A percentile compares a stretch with the other conserved stretches of the same genome.
Evolutionary conservation across 2,797 vertebrate genomes (phyloP).

Genomic region (Lutjanus argentimaculatus): DNA sequence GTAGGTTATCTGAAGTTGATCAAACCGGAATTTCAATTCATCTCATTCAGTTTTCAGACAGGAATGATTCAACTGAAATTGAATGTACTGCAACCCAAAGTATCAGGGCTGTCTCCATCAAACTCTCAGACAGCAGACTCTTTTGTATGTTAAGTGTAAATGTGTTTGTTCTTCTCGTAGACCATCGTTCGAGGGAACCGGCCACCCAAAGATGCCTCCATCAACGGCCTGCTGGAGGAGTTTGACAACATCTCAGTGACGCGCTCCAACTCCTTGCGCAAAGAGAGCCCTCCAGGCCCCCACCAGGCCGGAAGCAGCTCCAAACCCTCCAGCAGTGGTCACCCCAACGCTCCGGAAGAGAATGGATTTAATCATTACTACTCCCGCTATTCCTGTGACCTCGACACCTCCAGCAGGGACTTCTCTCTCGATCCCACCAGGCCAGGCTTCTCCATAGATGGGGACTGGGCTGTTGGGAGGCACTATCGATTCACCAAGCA

Average conservation of each 20-base stretch:
- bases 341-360: constrained; percentile 87
- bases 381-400: constrained; percentile 94
- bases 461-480: constrained; percentile 87
- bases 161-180: constrained; percentile 84
- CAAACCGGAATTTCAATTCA: constrained; percentile 73
- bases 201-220: constrained; percentile 93
- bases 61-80: constrained; percentile 66
- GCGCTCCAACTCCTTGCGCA: constrained; percentile 96
- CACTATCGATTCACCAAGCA: constrained; percentile 90
- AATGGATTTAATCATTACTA: constrained; percentile 94
- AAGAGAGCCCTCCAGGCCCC: constrained; percentile 94
- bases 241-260: constrained; percentile 99
- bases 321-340: constrained; percentile 83
- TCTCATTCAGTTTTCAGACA: constrained; percentile 66
- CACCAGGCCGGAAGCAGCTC: constrained; percentile 88
- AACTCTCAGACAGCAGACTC: not conserved
- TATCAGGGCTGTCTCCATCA: constrained; percentile 57
- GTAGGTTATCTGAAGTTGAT: constrained; percentile 19
- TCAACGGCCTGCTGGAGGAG: constrained; percentile 97
- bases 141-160: constrained; percentile 48
- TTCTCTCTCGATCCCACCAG: constrained; percentile 87
- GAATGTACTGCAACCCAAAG: constrained; percentile 50
- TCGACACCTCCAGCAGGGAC: constrained; percentile 90
- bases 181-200: constrained; percentile 97
- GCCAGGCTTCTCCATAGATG: constrained; percentile 84